Base-by-base conservation (phyloP, 2,888 invertebrate genomes). In the Eristalis tenax region DNA sequence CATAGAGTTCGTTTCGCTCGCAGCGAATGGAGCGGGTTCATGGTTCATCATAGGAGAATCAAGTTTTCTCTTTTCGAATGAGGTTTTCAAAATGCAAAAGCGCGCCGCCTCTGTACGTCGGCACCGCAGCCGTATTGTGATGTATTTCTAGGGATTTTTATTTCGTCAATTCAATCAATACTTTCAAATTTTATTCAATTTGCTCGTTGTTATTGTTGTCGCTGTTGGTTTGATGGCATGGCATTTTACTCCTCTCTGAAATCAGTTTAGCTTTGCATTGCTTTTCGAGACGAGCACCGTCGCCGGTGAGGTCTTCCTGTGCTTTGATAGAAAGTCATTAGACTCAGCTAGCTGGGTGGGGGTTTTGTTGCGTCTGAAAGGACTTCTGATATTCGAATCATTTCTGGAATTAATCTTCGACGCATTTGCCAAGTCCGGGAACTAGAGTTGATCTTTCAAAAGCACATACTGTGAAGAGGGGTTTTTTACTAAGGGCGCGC, bases 161-260 rank as follows among this genome's bases (percentile, higher is more conserved):
- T 50, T 50, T 50, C 8, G 18, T 50, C 50, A 50, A 50, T 50
- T 26, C 65, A 81, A 85, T 81, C 84, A 85, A 85, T 85, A 85
- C 77, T 85, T 77, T 81, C 32, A 63, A 81, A 77, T 81, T 65
- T 81, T 50, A 85, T 85, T 84, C 80, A 76, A 84, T 84, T 85
- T 77, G 75, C 28, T 22, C 71, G 66, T 80, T 73, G 57, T 71
- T 66, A 35, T 76, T 57, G 56, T 68, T 61, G 32, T 61, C 6
- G 35, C 32, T 32, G 8, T 0, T 43, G 32, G 59, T 43, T 40
- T 23, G 22, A 22, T 22, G 59, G 59, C 38, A 35, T 35, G 35
- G 10, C 35, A 13, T 40, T 68, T 69, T 70, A 26, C 23, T 69
- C 35, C 57, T 22, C 8, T 35, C 4, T 1, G 69, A 71, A 69